These are phyloP conservation scores for Leptura quadrifasciata DNA, from an alignment of 2,888 invertebrate genomes.

Conservation along the genomic window DNA sequence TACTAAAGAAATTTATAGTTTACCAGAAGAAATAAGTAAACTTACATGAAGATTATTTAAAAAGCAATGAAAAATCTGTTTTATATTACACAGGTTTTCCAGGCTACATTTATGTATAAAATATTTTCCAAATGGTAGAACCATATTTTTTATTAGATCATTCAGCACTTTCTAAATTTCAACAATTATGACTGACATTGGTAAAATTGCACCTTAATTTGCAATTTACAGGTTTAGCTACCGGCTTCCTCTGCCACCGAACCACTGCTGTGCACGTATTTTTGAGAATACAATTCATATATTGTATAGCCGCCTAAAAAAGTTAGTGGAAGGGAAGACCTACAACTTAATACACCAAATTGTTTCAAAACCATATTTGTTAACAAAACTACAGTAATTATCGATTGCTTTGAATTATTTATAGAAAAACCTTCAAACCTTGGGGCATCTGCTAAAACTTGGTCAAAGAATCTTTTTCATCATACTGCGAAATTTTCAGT, in stretches of 20 bases:
- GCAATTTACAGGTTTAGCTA: too few relatives aligned
- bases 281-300: neutral
- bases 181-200: neutral
- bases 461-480: conserved; percentile 48
- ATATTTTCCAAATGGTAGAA: conserved; percentile 10
- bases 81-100: conserved; percentile 18
- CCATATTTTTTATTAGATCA: neutral
- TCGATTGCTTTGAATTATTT: conserved; percentile 49
- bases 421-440: conserved; percentile 45
- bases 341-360: conserved; percentile 33
- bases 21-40: neutral
- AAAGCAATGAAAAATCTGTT: neutral
- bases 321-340: conserved; percentile 42
- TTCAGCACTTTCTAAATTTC: neutral
- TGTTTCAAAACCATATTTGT: conserved; percentile 36
- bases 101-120: neutral
- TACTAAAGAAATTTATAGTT: conserved; percentile 12
- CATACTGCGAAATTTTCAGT: conserved; percentile 47
- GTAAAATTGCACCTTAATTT: neutral
- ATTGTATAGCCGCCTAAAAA: conserved; percentile 20
- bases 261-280: neutral
- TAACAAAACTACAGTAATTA: conserved; percentile 39
- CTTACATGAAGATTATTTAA: neutral
- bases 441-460: conserved; percentile 43
- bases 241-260: neutral